A percentile compares a stretch with the other conserved stretches of the same genome.
These are phyloP conservation scores for Halictus rubicundus DNA, from an alignment of 1,140 invertebrate genomes.

Conservation along the genomic window DNA sequence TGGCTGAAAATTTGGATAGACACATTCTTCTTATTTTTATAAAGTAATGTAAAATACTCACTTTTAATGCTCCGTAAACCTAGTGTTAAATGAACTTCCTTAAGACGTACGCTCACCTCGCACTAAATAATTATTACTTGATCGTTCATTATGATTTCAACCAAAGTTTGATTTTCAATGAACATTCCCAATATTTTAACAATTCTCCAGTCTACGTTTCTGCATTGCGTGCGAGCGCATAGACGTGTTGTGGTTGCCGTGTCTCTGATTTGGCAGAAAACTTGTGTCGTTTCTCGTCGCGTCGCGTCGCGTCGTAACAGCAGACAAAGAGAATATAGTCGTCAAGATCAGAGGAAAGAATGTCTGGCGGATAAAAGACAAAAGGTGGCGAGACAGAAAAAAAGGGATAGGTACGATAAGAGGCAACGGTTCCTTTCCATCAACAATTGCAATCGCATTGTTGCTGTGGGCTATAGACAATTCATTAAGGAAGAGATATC, in stretches of 20 bases:
- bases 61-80: too few relatives aligned
- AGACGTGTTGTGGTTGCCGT: not conserved
- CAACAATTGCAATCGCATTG: constrained; percentile 34
- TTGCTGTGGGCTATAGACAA: constrained; percentile 6
- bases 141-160: too few relatives aligned
- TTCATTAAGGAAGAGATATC: constrained; percentile 27
- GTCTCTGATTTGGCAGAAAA: not conserved
- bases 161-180: too few relatives aligned
- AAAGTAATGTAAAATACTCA: too few relatives aligned
- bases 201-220: too few relatives aligned
- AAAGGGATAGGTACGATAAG: not conserved
- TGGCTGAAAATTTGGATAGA: too few relatives aligned
- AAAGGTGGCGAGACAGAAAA: constrained; percentile 5
- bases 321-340: not conserved
- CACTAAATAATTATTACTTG: too few relatives aligned
- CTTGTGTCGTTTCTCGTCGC: not conserved
- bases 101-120: too few relatives aligned
- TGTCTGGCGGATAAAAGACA: not conserved
- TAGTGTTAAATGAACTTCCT: too few relatives aligned
- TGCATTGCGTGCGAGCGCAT: too few relatives aligned
- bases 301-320: not conserved
- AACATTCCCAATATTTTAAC: too few relatives aligned
- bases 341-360: constrained; percentile 4
- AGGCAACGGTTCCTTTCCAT: not conserved
- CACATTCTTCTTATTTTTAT: too few relatives aligned